These are phyloP conservation scores for Podarcis raffonei DNA, from an alignment of 2,113 vertebrate species.

Conservation along the genomic window DNA sequence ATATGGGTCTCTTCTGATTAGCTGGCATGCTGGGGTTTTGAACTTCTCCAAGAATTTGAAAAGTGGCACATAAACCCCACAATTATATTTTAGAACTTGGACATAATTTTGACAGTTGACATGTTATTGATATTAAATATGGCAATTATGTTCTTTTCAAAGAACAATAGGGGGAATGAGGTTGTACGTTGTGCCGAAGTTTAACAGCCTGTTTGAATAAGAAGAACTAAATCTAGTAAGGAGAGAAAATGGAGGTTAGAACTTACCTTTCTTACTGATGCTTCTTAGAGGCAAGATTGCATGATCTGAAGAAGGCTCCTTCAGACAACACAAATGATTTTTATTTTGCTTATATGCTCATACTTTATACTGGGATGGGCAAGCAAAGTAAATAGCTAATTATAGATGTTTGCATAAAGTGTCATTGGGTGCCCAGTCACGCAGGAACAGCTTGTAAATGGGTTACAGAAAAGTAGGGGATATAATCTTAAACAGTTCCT, in stretches of 20 bases:
- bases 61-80: neutral
- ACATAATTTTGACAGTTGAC: neutral
- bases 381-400: slow-evolving; percentile 49
- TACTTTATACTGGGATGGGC: slow-evolving; percentile 20
- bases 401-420: slow-evolving; percentile 35
- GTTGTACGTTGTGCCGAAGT: neutral
- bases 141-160: neutral
- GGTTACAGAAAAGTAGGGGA: neutral
- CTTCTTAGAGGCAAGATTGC: slow-evolving; percentile 14
- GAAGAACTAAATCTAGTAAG: slow-evolving; percentile 16
- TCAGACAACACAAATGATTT: slow-evolving; percentile 37
- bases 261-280: slow-evolving; percentile 7
- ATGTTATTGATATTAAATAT: neutral
- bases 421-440: slow-evolving; percentile 42
- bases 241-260: slow-evolving; percentile 21
- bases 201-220: neutral
- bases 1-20: neutral
- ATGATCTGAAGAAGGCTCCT: slow-evolving; percentile 31
- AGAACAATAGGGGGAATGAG: neutral
- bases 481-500: slow-evolving; percentile 53
- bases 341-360: slow-evolving; percentile 28
- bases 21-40: neutral
- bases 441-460: slow-evolving; percentile 47
- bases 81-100: neutral
- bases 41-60: neutral